phyloP scores from a whole-genome alignment of 2,113 vertebrate genomes.

The Orcinus orca region DNA sequence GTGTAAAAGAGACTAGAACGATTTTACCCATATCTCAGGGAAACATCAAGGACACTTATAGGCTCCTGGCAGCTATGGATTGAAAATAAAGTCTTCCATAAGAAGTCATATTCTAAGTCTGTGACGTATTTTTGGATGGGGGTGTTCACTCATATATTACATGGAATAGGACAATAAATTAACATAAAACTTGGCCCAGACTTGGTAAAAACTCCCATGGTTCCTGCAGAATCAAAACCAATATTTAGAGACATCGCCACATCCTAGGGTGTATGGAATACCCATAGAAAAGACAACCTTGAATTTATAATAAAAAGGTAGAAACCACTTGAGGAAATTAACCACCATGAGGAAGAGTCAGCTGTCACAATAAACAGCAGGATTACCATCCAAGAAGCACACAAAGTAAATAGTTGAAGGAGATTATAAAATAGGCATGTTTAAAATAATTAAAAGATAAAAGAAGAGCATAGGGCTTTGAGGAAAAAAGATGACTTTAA shows the following conservation, averaged over 20 bases:
- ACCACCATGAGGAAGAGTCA: background rate
- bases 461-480: background rate
- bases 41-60: background rate
- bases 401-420: background rate
- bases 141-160: background rate
- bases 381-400: background rate
- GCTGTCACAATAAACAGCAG: background rate
- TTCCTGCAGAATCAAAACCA: background rate
- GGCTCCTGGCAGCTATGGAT: background rate
- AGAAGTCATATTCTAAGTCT: background rate
- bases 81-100: background rate
- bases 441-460: background rate
- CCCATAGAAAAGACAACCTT: background rate
- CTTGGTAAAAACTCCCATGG: background rate
- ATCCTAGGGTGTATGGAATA: background rate
- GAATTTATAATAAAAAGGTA: conserved; percentile 21
- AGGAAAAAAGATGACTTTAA: background rate
- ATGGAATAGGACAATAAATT: background rate
- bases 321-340: background rate
- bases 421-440: background rate
- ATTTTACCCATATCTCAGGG: background rate
- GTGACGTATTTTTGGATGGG: background rate
- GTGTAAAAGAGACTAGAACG: background rate
- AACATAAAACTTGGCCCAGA: background rate
- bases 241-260: background rate